phyloP scores from a whole-genome alignment of 2,888 invertebrate species.

The Gastracanthus pulcherrimus region DNA sequence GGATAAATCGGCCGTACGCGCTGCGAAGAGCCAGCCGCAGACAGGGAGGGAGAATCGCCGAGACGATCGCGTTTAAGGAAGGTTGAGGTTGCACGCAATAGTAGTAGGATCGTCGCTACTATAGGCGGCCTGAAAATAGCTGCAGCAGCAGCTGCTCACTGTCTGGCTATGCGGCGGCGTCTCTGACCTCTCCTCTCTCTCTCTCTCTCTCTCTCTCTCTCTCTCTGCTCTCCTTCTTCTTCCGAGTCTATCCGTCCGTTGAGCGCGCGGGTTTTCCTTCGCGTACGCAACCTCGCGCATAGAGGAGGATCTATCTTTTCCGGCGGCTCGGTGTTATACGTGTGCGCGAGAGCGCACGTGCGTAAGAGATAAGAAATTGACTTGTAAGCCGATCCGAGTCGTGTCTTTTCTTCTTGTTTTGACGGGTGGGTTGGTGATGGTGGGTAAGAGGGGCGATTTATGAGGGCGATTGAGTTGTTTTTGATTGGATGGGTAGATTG shows the following conservation, averaged over 20 bases:
- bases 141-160: slow-evolving; percentile 72
- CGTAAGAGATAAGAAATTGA: background rate
- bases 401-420: background rate
- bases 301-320: background rate
- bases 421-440: too few relatives aligned
- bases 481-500: background rate
- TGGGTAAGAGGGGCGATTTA: background rate
- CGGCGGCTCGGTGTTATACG: background rate
- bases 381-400: background rate
- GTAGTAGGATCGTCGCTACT: slow-evolving; percentile 60
- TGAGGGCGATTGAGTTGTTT: background rate
- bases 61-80: slow-evolving; percentile 50
- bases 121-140: slow-evolving; percentile 73
- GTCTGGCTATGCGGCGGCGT: slow-evolving; percentile 74
- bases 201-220: background rate
- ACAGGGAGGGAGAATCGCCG: background rate
- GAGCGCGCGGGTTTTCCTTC: background rate
- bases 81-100: slow-evolving; percentile 62
- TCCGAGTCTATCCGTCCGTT: background rate
- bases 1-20: slow-evolving; percentile 16
- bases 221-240: background rate
- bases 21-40: background rate
- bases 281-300: background rate
- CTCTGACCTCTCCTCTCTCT: slow-evolving; percentile 57
- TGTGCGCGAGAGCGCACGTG: too few relatives aligned